Evolutionary conservation across 2,888 invertebrate genomes (phyloP), one percentile per base, ranked within the genome.

Genomic region (Drosophila rellima): DNA sequence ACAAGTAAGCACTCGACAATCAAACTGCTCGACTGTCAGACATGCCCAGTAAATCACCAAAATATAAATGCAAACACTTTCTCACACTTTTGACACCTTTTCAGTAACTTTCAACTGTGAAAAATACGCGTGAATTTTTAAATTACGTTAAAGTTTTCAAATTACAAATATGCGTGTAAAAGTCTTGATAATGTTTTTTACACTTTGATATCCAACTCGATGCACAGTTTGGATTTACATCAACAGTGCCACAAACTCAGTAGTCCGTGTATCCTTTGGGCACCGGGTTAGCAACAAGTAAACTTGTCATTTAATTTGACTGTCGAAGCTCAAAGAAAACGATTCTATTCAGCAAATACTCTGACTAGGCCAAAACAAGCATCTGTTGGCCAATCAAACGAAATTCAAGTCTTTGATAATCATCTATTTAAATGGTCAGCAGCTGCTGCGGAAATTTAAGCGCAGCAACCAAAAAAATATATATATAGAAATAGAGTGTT

Each of bases 281-380:
- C 7, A n/a, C 35, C n/a, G 7, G 35, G 35, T 6, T n/a, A 35
- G 70, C 68, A 70, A 73, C 66, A 72, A 57, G 62, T 64, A 72
- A 85, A 85, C 74, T 88, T 83, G 88, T 80, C 86, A 82, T 88
- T 84, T 79, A 70, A 88, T 82, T 85, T 82, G 76, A 72, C 72
- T 64, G 54, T 11, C 47, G 59, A 47, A 57, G 55, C 70, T 87
- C 79, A 84, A 84, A 81, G 69, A 48, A 62, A 77, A 61, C 42
- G 55, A 64, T 67, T 73, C 68, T 66, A 68, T 65, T 35, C 50
- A 67, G 64, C 56, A 48, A 60, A 33, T 29, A 11, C 11, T 23
- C 31, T 17, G 39, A 29, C 17, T 33, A 40, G 31, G 11, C 23
- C 33, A 35, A 23, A 20, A 26, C 42, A 42, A 40, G 33, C 6